Percentiles rank a stretch among this genome's conserved stretches.
Evolutionary conservation across 2,113 vertebrate genomes (phyloP).

Genomic region (Bufo gargarizans): DNA sequence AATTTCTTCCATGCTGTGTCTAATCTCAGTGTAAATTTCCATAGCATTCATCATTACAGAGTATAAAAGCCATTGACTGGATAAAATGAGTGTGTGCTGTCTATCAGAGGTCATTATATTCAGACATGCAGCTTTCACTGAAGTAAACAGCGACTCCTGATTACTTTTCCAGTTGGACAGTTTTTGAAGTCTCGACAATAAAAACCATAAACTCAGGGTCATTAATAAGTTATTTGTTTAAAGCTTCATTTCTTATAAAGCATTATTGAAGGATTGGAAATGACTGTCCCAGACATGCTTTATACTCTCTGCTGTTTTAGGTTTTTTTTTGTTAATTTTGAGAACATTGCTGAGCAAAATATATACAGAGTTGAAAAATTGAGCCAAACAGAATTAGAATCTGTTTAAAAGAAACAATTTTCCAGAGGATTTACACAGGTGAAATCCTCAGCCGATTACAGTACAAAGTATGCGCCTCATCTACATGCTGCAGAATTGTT

Average conservation of each 20-base stretch:
- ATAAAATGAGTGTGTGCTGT: constrained; percentile 24
- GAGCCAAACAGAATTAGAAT: background rate
- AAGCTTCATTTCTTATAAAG: constrained; percentile 22
- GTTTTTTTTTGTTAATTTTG: background rate
- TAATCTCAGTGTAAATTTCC: constrained; percentile 44
- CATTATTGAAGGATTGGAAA: constrained; percentile 25
- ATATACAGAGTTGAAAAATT: background rate
- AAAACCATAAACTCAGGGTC: constrained; percentile 41
- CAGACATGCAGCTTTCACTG: constrained; percentile 41
- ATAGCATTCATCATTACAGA: constrained; percentile 31
- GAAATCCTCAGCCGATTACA: no score
- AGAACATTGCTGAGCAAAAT: background rate
- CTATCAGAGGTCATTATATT: constrained; percentile 52
- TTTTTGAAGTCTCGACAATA: constrained; percentile 46
- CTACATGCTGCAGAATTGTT: no score
- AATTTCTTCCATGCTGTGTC: constrained; percentile 39
- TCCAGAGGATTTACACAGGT: background rate
- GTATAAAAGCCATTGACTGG: constrained; percentile 40
- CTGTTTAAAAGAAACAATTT: background rate
- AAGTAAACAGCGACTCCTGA: constrained; percentile 50
- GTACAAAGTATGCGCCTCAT: no score
- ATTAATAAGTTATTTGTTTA: constrained; percentile 50
- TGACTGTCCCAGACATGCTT: background rate
- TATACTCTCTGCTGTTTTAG: background rate
- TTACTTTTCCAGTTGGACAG: constrained; percentile 54